Percentiles rank a stretch among this genome's conserved stretches.
Conservation (phyloP, 2,888 invertebrate species). For the Zeuzera pyrina region DNA sequence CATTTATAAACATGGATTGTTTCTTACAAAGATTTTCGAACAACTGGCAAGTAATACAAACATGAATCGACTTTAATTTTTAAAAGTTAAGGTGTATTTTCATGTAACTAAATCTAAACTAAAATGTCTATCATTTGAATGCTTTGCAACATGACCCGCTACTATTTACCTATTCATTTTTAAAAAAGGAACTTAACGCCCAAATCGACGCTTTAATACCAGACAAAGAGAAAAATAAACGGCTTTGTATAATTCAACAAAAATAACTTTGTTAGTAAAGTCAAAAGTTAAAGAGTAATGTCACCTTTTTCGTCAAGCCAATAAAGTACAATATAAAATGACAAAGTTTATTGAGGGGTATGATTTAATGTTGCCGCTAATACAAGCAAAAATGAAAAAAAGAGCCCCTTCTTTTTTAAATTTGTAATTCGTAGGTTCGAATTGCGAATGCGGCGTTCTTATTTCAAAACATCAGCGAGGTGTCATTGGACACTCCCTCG, state of each 20-base stretch:
- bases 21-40: no score
- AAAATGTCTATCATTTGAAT: conserved; percentile 40
- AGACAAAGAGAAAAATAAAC: conserved; percentile 69
- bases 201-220: conserved; percentile 67
- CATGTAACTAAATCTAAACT: background rate
- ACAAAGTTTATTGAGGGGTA: background rate
- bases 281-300: background rate
- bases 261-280: conserved; percentile 11
- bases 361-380: background rate
- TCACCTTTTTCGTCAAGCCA: conserved; percentile 4
- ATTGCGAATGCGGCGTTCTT: conserved; percentile 69
- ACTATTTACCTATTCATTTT: conserved; percentile 72
- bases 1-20: no score
- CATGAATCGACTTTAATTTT: background rate
- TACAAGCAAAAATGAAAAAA: conserved; percentile 34
- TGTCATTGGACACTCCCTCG: conserved; percentile 68
- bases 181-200: conserved; percentile 69
- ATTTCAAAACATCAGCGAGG: conserved; percentile 71
- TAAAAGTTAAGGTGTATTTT: background rate
- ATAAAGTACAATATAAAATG: conserved; percentile 19
- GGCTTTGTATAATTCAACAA: conserved; percentile 61
- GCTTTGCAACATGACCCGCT: conserved; percentile 56
- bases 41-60: no score
- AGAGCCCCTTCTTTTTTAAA: conserved; percentile 63
- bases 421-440: conserved; percentile 71